Conservation (phyloP, 2,888 invertebrate genomes). For the Hypsopygia costalis region DNA sequence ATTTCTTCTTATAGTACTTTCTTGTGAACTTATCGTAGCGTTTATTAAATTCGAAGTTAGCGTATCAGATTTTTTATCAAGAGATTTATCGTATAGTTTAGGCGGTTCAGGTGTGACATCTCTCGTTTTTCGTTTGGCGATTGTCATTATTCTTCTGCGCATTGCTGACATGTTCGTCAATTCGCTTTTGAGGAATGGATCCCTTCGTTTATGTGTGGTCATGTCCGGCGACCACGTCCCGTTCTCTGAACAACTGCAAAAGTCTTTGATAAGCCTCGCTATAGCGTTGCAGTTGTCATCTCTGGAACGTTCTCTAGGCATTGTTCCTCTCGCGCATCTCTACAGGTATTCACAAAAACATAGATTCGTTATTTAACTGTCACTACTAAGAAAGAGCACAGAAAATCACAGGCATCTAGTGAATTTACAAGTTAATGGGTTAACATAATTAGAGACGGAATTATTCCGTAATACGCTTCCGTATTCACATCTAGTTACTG, state of each 20-base stretch:
- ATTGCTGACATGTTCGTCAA: conserved; percentile 72
- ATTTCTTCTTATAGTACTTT: conserved; percentile 59
- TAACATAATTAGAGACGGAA: conserved; percentile 36
- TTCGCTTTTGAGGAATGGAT: conserved; percentile 67
- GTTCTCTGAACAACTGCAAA: conserved; percentile 75
- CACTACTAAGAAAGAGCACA: conserved; percentile 60
- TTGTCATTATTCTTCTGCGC: conserved; percentile 61
- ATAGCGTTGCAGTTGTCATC: conserved; percentile 69
- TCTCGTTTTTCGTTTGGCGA: conserved; percentile 60
- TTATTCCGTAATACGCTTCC: conserved; percentile 33
- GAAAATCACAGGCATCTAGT: conserved; percentile 42
- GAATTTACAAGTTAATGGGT: conserved; percentile 39
- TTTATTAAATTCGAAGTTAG: conserved; percentile 62
- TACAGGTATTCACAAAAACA: conserved; percentile 13
- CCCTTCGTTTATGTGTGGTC: conserved; percentile 60
- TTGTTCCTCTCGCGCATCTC: conserved; percentile 37
- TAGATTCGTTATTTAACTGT: conserved; percentile 59
- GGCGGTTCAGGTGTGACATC: conserved; percentile 49
- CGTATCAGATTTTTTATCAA: conserved; percentile 50
- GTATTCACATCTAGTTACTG: conserved; percentile 35
- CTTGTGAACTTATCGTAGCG: conserved; percentile 61
- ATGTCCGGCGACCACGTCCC: conserved; percentile 76
- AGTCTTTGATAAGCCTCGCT: conserved; percentile 68
- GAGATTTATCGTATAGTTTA: conserved; percentile 38
- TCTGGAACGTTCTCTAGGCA: conserved; percentile 57